Evolutionary conservation across 2,113 vertebrate species (phyloP).

Genomic region (Trinectes maculatus): DNA sequence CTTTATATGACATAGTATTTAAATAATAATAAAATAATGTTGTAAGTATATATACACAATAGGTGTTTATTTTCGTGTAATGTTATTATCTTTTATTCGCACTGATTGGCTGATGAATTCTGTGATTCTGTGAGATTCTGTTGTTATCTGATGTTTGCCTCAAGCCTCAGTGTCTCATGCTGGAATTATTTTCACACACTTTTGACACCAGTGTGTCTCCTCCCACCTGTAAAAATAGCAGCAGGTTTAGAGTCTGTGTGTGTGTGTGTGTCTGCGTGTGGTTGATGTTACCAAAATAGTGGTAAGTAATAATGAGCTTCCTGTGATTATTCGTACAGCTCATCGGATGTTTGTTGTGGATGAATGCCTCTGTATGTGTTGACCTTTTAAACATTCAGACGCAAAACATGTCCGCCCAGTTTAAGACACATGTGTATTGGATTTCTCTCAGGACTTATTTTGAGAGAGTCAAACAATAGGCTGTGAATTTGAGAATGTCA

Average conservation of each 20-base stretch:
- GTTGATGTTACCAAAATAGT: slow-evolving; percentile 12
- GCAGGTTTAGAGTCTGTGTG: not conserved
- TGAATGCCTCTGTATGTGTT: slow-evolving; percentile 23
- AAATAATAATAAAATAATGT: too few species aligned
- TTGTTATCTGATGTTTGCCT: not conserved
- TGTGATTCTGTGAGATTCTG: not conserved
- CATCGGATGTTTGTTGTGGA: slow-evolving; percentile 39
- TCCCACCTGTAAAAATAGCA: slow-evolving; percentile 16
- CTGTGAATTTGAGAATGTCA: slow-evolving; percentile 44
- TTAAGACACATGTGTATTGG: slow-evolving; percentile 20
- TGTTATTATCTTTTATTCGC: not conserved
- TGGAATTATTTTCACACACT: not conserved
- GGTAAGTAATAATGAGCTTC: slow-evolving; percentile 18
- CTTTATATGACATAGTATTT: too few species aligned
- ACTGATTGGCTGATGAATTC: not conserved
- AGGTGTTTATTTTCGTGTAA: not conserved
- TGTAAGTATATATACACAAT: too few species aligned
- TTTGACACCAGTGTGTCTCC: slow-evolving; percentile 3
- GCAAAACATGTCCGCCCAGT: slow-evolving; percentile 26
- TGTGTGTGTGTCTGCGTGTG: not conserved
- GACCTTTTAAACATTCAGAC: slow-evolving; percentile 46
- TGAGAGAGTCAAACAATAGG: slow-evolving; percentile 16
- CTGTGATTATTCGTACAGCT: slow-evolving; percentile 18
- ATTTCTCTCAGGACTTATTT: slow-evolving; percentile 15
- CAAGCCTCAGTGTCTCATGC: not conserved